Base-by-base conservation (phyloP, 2,888 invertebrate genomes). In the Plutella xylostella region DNA sequence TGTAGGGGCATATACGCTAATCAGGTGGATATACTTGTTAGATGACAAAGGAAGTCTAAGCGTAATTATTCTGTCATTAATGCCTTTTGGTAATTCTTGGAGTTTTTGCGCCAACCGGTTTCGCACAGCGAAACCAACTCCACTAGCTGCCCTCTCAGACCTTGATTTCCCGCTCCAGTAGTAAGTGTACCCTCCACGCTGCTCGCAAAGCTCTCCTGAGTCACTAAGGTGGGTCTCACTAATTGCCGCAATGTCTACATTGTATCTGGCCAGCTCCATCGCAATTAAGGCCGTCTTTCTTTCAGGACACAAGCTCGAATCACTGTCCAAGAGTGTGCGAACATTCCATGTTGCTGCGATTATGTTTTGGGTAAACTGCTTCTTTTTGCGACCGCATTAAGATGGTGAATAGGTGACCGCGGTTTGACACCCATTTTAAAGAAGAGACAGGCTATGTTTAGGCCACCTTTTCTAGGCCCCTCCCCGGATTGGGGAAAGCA, bases 141-240 rank as follows among this genome's bases (percentile, higher is more conserved):
- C 40, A 9, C 22, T 39, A 5, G 39, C 15, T 15, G 28, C 40
- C 9, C n/a, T 28, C 17, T 28, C 25, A 4, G 2, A 15, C 3
- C 15, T 9, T 3, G 40, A 28, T 9, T 25, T 22, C 25, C 25
- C 25, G 2, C 3, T 15, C 40, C 40, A 40, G 28, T 17, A 40
- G 17, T 25, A 40, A 12, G 40, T 40, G 40, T 40, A 40, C 15
- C 40, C 40, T 25, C 40, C 40, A 11, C 7, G 17, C 5, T 7
- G 17, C 18, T 40, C 40, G 4, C 25, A 9, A 6, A 40, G 28
- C 28, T 40, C 40, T 47, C 50, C 49, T 46, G 7, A 42, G 46
- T 47, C 48, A 1, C n/a, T 17, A 1, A 48, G 37, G 17, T 44
- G 34, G n/a, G 43, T 35, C 30, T 28, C 46, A 30, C 43, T 43